Conservation (phyloP, 2,113 vertebrate genomes). For the Haemorhous mexicanus region DNA sequence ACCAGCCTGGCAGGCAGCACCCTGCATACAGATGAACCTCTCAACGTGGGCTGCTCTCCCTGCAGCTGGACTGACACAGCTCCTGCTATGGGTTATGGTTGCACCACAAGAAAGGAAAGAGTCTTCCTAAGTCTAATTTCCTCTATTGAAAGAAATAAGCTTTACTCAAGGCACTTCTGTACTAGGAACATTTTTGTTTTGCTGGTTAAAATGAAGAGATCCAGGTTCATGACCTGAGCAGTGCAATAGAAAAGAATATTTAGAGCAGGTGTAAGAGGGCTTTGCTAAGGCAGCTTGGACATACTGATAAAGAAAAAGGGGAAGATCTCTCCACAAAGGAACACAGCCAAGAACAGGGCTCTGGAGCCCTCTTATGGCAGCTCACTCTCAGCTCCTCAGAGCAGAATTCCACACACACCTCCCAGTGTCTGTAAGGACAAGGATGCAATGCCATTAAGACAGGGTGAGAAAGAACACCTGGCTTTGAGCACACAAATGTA, state of each 20-base stretch:
- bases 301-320: not conserved
- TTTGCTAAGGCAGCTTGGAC: not conserved
- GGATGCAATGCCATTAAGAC: not conserved
- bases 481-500: not conserved
- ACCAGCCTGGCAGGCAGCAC: not conserved
- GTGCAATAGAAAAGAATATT: not conserved
- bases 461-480: not conserved
- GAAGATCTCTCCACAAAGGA: not conserved
- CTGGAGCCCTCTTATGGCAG: conserved; percentile 68
- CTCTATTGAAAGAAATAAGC: not conserved
- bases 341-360: not conserved
- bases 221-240: not conserved
- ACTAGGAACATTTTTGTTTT: fast-evolving
- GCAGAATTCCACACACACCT: fast-evolving
- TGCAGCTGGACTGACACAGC: not conserved
- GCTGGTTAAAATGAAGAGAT: not conserved
- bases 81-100: not conserved
- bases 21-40: conserved; percentile 10
- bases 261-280: not conserved
- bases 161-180: not conserved
- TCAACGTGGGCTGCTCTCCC: not conserved
- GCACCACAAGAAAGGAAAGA: not conserved
- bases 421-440: fast-evolving
- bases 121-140: not conserved
- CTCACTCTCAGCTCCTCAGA: not conserved